Percentiles rank a stretch among this genome's conserved stretches.
These are phyloP conservation scores for Bimastos eiseni DNA, from an alignment of 2,888 invertebrate species.

Conservation along the genomic window DNA sequence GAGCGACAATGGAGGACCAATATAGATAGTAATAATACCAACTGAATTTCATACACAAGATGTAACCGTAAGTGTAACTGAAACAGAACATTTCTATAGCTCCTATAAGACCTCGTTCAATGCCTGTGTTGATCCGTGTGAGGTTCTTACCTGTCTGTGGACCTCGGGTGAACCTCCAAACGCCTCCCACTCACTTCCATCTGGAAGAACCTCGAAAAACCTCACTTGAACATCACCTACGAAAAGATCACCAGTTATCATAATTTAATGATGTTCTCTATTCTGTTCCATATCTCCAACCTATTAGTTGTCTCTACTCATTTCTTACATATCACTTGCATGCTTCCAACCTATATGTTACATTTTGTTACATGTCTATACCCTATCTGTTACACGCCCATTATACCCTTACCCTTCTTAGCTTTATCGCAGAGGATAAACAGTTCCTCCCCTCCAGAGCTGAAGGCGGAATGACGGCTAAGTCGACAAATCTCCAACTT, in stretches of 20 bases:
- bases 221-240: not conserved
- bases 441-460: not conserved
- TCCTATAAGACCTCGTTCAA: no score
- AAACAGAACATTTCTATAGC: no score
- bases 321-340: no score
- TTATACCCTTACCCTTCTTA: not conserved
- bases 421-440: not conserved
- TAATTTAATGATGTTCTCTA: no score
- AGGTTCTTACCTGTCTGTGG: not conserved
- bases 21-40: no score
- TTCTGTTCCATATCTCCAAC: not conserved
- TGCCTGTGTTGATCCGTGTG: not conserved
- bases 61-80: no score
- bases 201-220: not conserved
- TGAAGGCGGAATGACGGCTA: not conserved
- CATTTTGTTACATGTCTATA: not conserved
- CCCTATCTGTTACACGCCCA: not conserved
- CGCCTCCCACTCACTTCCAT: not conserved
- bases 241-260: not conserved
- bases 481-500: conserved; percentile 6
- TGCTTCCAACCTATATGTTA: no score
- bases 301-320: no score
- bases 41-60: no score
- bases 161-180: not conserved
- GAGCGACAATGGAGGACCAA: no score